Percentiles rank a stretch among this genome's conserved stretches.
phyloP scores from a whole-genome alignment of 2,888 invertebrate species.

The Brachynemurus nebulosus region DNA sequence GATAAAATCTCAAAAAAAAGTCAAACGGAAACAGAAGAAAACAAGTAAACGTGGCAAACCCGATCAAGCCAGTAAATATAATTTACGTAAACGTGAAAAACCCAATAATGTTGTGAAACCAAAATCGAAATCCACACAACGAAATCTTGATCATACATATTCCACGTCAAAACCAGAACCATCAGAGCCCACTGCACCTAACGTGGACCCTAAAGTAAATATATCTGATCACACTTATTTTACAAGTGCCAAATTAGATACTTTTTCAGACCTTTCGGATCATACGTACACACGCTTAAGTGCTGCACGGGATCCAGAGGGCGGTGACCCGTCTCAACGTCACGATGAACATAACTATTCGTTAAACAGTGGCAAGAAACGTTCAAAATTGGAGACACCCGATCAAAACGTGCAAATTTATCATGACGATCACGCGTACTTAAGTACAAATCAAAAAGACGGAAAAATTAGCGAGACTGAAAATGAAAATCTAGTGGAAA shows the following conservation, averaged over 20 bases:
- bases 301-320: background rate
- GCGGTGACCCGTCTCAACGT: background rate
- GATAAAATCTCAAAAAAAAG: background rate
- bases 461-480: background rate
- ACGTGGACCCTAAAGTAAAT: no score
- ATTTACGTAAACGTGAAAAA: background rate
- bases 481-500: background rate
- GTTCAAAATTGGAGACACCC: background rate
- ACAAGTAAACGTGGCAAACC: background rate
- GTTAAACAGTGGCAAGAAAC: background rate
- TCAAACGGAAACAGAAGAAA: background rate
- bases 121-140: background rate
- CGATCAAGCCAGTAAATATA: background rate
- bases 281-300: conserved; percentile 1
- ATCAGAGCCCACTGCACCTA: background rate
- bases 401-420: background rate
- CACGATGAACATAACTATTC: conserved; percentile 4
- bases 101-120: background rate
- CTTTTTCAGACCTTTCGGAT: no score
- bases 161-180: background rate
- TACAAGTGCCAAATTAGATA: background rate
- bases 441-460: background rate
- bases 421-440: background rate
- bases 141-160: background rate
- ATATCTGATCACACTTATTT: background rate